phyloP scores from a whole-genome alignment of 2,888 invertebrate genomes.

The Agrochola litura region DNA sequence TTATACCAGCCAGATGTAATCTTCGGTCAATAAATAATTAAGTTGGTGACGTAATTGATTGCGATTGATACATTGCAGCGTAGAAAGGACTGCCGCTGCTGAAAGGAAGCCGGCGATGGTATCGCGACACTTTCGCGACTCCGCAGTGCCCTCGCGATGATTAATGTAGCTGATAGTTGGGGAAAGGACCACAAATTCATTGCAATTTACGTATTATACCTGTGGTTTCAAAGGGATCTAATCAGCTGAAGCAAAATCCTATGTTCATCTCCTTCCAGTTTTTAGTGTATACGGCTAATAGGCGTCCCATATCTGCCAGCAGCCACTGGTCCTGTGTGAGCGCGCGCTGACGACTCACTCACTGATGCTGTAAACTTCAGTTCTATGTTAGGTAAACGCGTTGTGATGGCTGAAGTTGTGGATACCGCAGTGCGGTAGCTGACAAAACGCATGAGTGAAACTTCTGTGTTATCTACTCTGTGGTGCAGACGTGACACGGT shows the following conservation, averaged over 20 bases:
- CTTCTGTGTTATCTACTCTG: not conserved
- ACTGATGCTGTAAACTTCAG: too few relatives aligned
- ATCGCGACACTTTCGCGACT: constrained; percentile 12
- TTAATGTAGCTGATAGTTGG: constrained; percentile 28
- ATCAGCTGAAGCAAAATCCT: not conserved
- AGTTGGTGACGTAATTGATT: constrained; percentile 4
- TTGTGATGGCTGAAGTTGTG: not conserved
- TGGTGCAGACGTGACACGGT: not conserved
- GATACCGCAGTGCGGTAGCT: not conserved
- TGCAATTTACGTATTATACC: not conserved
- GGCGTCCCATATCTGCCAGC: not conserved
- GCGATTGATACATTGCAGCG: constrained; percentile 3
- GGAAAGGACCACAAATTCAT: not conserved
- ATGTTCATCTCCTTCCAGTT: not conserved
- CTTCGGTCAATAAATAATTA: constrained; percentile 24
- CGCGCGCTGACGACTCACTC: not conserved
- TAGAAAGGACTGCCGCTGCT: constrained; percentile 7
- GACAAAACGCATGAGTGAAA: not conserved
- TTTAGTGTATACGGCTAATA: not conserved
- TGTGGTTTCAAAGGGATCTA: not conserved
- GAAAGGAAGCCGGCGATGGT: constrained; percentile 19
- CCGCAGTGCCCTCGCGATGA: constrained; percentile 9
- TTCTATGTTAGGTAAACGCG: not conserved
- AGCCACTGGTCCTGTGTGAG: not conserved
- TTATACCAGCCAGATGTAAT: constrained; percentile 27